Evolutionary conservation across 2,888 invertebrate species (phyloP), one percentile per base, ranked within the genome.

Genomic region (Lasioglossum marginatum): DNA sequence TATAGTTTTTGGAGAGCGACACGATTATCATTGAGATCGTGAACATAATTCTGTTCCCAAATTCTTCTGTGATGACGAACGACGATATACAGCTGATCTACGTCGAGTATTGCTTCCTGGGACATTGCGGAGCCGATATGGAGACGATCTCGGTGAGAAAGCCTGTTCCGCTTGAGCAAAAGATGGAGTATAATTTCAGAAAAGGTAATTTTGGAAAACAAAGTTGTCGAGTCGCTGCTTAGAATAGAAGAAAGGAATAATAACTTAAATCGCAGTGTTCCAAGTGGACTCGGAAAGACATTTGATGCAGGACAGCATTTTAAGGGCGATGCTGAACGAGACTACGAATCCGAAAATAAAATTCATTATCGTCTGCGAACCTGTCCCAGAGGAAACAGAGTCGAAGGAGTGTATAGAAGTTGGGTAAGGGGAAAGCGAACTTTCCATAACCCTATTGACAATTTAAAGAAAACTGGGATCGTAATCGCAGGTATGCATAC

Each of bases 51-150:
- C 77, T 94, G 8, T 91, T 90, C 45, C 82, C 90, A 34, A 87
- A 82, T n/a, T 90, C 91, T 63, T 70, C 78, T 4, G 37, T 94
- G 10, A 79, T 92, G 84, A 79, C 81, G 4, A 83, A 92, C 86
- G 73, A 90, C 0, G 91, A 93, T 4, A 79, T 92, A 52, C 89
- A 89, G 57, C 83, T 92, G 74, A 87, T 94, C 45, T 94, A 93
- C 79, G 83, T 94, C 5, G 94, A 94, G 78, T 94, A 93, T 81
- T 90, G 92, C 6, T 94, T 94, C 81, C 90, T 94, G 81, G 93
- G 93, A 19, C 84, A 93, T 80, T 83, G 78, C 5, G 94, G 94
- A 5, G 89, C 83, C 5, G 92, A 93, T 40, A 91, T 94, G 90
- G 94, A 94, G 86, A 94, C 94, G 0, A 52, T 88, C 34, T 94